Evolutionary conservation across 2,888 invertebrate genomes (phyloP).

Genomic region (Phragmatobia fuliginosa): DNA sequence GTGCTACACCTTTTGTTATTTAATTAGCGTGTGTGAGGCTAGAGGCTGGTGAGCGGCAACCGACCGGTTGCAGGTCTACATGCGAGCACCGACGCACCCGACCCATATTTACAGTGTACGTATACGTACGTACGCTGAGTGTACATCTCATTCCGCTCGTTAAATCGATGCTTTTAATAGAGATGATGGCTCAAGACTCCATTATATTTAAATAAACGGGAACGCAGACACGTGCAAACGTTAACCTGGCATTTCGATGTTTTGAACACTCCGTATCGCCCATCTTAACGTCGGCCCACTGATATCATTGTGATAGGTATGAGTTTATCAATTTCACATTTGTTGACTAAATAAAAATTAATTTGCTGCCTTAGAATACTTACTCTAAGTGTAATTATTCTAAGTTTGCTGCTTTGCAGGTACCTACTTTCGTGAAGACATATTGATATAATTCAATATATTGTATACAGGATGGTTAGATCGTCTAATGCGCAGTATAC

Average conservation of each 20-base stretch:
- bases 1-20: slow-evolving; percentile 63
- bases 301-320: slow-evolving; percentile 43
- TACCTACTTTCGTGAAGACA: background rate
- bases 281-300: slow-evolving; percentile 39
- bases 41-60: slow-evolving; percentile 22
- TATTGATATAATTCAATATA: slow-evolving; percentile 1
- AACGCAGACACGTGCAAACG: slow-evolving; percentile 65
- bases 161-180: slow-evolving; percentile 82
- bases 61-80: slow-evolving; percentile 54
- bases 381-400: no score
- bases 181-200: slow-evolving; percentile 75
- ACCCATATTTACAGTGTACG: slow-evolving; percentile 70
- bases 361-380: no score
- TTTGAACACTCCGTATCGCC: slow-evolving; percentile 47
- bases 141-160: slow-evolving; percentile 76
- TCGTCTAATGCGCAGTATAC: slow-evolving; percentile 14
- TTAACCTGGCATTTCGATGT: slow-evolving; percentile 68
- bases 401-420: no score
- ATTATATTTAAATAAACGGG: slow-evolving; percentile 72
- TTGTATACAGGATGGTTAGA: background rate
- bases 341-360: slow-evolving; percentile 32
- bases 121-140: slow-evolving; percentile 54
- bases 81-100: slow-evolving; percentile 60
- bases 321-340: slow-evolving; percentile 55
- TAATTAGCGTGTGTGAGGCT: slow-evolving; percentile 56